Conservation (phyloP, 2,797 vertebrate genomes). For the Fratercula arctica region DNA sequence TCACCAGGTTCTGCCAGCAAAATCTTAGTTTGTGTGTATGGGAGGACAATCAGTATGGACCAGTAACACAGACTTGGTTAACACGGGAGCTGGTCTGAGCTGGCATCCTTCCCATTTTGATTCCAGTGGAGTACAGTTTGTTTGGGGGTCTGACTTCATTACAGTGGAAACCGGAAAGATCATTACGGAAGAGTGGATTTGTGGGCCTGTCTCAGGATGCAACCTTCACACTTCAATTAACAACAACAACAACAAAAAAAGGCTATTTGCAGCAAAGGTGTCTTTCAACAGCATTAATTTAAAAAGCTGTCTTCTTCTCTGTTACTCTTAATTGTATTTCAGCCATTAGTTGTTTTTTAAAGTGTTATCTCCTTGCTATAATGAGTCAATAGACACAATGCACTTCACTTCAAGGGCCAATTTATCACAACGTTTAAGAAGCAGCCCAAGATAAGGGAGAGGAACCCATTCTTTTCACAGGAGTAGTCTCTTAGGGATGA, state of each 20-base stretch:
- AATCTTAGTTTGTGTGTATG: neutral
- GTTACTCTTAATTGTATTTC: neutral
- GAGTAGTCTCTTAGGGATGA: neutral
- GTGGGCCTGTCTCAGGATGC: neutral
- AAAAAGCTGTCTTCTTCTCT: neutral
- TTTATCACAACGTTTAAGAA: neutral
- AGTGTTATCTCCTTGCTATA: neutral
- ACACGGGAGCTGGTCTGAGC: neutral
- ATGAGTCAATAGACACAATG: neutral
- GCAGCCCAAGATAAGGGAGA: neutral
- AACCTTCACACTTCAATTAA: neutral
- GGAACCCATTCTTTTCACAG: neutral
- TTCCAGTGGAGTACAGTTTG: neutral
- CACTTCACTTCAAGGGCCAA: neutral
- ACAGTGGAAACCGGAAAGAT: neutral
- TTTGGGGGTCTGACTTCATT: neutral
- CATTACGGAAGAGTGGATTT: neutral
- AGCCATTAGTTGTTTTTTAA: neutral
- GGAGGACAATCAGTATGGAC: neutral
- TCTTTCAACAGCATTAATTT: constrained; percentile 1
- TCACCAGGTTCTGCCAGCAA: neutral
- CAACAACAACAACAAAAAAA: neutral
- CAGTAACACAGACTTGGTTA: neutral
- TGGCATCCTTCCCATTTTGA: neutral
- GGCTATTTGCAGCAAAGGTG: constrained; percentile 3